Evolutionary conservation across 2,888 invertebrate genomes (phyloP).

Genomic region (Schizaphis graminum): DNA sequence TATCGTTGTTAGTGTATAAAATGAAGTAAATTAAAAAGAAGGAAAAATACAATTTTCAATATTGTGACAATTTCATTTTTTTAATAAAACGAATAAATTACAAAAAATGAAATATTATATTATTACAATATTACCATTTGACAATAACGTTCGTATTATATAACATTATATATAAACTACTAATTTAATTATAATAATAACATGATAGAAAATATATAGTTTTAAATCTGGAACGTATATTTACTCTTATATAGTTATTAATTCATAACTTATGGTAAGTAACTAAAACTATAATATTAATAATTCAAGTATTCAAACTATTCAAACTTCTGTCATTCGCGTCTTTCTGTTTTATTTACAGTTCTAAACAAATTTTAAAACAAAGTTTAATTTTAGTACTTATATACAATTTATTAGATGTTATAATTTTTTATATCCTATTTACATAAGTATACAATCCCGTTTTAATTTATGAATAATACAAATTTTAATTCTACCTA

Average conservation of each 20-base stretch:
- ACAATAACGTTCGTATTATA: not conserved
- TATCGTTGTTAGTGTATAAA: not conserved
- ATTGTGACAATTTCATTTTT: not conserved
- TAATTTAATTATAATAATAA: not conserved
- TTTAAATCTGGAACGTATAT: not conserved
- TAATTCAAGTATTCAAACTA: not conserved
- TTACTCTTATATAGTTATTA: not conserved
- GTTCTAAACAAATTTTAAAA: not conserved
- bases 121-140: not conserved
- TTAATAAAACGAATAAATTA: not conserved
- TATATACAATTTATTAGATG: not conserved
- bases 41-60: not conserved
- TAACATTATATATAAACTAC: not conserved
- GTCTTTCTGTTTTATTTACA: not conserved
- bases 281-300: not conserved
- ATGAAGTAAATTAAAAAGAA: not conserved
- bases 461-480: constrained; percentile 19
- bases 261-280: not conserved
- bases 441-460: constrained; percentile 46
- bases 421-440: not conserved
- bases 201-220: not conserved
- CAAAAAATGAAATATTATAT: not conserved
- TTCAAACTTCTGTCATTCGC: not conserved
- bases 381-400: not conserved
- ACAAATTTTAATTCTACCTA: not conserved